These are phyloP conservation scores for Astropecten irregularis DNA, from an alignment of 53 echinoderm and acorn worm species.

Conservation along the genomic window DNA sequence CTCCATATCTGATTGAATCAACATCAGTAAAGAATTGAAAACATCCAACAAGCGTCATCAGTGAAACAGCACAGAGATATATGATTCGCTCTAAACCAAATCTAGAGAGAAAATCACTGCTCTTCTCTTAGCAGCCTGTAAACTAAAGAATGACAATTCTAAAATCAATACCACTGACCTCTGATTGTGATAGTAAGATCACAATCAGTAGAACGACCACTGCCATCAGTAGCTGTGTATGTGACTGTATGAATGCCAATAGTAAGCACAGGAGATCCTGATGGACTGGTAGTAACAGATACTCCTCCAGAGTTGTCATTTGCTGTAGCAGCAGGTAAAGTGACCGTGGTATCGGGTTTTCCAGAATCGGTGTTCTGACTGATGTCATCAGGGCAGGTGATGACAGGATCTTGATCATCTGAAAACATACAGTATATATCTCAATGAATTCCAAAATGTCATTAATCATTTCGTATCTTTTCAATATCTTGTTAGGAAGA, in stretches of 20 bases:
- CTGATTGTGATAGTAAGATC: neutral
- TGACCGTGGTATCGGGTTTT: neutral
- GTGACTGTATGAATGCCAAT: neutral
- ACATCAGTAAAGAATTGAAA: no score
- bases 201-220: neutral
- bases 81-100: no score
- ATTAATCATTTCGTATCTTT: no score
- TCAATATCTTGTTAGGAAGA: neutral
- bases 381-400: slow-evolving; percentile 11
- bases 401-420: neutral
- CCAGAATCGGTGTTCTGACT: neutral
- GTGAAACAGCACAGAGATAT: no score
- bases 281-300: neutral
- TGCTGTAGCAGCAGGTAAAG: neutral
- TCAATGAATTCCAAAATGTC: neutral
- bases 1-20: neutral
- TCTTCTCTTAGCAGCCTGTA: no score
- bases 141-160: no score
- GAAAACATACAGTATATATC: neutral
- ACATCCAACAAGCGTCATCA: no score
- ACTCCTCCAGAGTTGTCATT: neutral
- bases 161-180: neutral
- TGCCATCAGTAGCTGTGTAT: neutral
- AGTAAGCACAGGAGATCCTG: neutral
- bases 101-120: no score